Conservation (phyloP, 2,797 vertebrate species). For the Enteromius treurensis region DNA sequence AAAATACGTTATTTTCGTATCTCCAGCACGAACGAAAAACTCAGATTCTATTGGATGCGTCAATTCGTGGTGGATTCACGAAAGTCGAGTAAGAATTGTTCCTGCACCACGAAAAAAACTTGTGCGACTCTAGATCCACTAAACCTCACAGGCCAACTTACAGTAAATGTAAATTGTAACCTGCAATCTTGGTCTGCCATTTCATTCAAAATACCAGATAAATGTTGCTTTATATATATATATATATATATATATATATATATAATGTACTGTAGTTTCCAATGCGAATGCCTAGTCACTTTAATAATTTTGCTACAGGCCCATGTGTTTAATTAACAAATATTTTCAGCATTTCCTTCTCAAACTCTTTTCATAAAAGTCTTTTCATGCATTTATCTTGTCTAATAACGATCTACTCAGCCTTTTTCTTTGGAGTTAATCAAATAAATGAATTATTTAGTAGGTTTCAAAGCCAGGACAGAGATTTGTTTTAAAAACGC, state of each 20-base stretch:
- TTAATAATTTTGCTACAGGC: not conserved
- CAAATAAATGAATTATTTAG: constrained; percentile 30
- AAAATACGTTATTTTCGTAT: no score
- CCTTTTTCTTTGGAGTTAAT: constrained; percentile 12
- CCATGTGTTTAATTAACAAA: not conserved
- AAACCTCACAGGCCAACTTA: not conserved
- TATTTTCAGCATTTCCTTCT: not conserved
- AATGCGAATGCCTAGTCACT: not conserved
- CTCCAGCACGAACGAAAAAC: no score
- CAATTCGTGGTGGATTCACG: no score
- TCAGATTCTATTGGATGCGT: no score
- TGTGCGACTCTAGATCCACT: constrained; percentile 7
- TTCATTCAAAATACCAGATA: not conserved
- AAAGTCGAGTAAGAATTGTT: no score
- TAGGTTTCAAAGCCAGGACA: constrained; percentile 21
- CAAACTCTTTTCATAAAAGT: not conserved
- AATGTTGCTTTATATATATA: not conserved
- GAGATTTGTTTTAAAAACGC: constrained; percentile 21
- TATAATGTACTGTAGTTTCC: not conserved
- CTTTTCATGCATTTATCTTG: not conserved
- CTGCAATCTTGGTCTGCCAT: not conserved
- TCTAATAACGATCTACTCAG: constrained; percentile 9
- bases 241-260: not conserved
- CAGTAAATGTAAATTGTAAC: not conserved
- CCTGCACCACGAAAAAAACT: no score